Percentiles rank a stretch among this genome's conserved stretches.
Evolutionary conservation across 2,888 invertebrate species (phyloP).

Genomic region (Eilema depressum): DNA sequence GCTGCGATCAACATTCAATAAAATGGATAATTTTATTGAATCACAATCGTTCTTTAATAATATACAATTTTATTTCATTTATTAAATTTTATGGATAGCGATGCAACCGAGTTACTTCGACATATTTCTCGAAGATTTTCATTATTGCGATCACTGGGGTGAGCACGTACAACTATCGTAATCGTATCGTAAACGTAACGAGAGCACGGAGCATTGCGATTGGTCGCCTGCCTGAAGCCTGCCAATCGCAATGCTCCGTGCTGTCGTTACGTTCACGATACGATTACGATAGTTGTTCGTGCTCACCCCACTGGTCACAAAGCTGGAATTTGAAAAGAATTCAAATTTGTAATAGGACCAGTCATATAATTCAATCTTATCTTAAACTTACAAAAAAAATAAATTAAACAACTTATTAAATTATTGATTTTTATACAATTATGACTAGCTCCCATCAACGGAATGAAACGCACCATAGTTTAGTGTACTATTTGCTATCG

Average conservation of each 20-base stretch:
- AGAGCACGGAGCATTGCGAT: no score
- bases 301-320: no score
- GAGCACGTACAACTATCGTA: no score
- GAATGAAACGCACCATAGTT: conserved; percentile 78
- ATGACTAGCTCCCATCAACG: conserved; percentile 80
- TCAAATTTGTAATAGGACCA: not conserved
- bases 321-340: not conserved
- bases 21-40: conserved; percentile 2
- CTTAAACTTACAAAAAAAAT: conserved; percentile 45
- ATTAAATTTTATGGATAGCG: not conserved
- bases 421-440: conserved; percentile 63
- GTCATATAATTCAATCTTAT: conserved; percentile 7
- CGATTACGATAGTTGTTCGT: no score
- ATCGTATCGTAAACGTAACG: no score
- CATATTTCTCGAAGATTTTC: not conserved
- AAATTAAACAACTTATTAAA: conserved; percentile 61
- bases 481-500: conserved; percentile 59
- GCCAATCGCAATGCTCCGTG: no score
- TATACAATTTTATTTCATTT: not conserved
- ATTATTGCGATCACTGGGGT: not conserved
- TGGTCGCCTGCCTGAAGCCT: no score
- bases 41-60: not conserved
- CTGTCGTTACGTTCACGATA: no score
- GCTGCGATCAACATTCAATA: not conserved
- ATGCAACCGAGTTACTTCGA: not conserved